Percentiles rank a stretch among this genome's conserved stretches.
Evolutionary conservation across 2,888 invertebrate species (phyloP).

Genomic region (Epinotia demarniana): DNA sequence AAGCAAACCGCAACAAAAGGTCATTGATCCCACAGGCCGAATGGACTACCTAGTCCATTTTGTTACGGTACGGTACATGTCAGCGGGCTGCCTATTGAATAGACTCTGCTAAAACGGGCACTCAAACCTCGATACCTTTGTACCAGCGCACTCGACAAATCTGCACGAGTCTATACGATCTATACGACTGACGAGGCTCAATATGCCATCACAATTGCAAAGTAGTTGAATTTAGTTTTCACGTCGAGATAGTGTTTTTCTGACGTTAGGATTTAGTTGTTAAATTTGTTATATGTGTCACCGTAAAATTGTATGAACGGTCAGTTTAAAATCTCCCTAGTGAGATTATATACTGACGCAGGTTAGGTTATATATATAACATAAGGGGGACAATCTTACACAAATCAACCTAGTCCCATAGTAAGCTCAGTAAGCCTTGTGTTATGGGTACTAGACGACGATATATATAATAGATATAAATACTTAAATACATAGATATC

Average conservation of each 20-base stretch:
- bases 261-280: neutral
- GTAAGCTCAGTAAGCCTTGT: no score
- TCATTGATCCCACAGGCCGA: constrained; percentile 1
- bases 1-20: constrained; percentile 4
- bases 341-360: no score
- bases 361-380: no score
- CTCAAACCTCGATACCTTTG: constrained; percentile 13
- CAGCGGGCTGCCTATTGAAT: neutral
- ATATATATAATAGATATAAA: no score
- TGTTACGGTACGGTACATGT: no score
- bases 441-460: no score
- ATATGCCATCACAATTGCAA: neutral
- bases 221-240: neutral
- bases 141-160: neutral
- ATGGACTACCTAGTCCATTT: neutral
- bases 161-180: neutral
- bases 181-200: neutral
- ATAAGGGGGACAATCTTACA: no score
- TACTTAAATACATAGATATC: no score
- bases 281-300: no score
- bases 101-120: constrained; percentile 14
- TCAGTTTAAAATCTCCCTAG: no score
- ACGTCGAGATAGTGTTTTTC: neutral
- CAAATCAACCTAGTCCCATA: no score
- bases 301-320: no score